Conservation (phyloP, 1,140 invertebrate species). For the Drosophila oshimai region DNA sequence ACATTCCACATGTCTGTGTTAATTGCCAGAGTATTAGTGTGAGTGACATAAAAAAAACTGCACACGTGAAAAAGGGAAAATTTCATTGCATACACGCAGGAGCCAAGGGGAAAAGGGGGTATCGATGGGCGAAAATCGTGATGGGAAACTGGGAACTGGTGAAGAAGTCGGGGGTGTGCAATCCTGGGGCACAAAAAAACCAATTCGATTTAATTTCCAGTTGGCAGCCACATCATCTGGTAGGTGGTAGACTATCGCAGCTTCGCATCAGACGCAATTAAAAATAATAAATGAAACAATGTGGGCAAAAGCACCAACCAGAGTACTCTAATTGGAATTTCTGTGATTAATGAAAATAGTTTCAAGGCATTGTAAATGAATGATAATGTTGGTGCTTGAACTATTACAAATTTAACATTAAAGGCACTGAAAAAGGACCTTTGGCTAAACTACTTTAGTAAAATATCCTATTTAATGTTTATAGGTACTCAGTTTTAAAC, state of each 20-base stretch:
- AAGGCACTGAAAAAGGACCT: too few species aligned
- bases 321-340: slow-evolving; percentile 10
- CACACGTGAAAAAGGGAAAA: slow-evolving; percentile 12
- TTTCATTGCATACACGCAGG: slow-evolving; percentile 35
- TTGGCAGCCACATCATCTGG: slow-evolving; percentile 45
- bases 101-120: not conserved
- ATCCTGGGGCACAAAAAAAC: slow-evolving; percentile 19
- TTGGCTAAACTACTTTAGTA: too few species aligned
- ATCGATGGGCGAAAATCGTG: not conserved
- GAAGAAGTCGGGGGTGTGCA: not conserved
- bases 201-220: slow-evolving; percentile 66
- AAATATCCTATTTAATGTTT: too few species aligned
- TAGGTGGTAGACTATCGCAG: slow-evolving; percentile 16
- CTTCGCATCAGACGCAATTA: slow-evolving; percentile 50
- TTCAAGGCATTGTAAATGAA: slow-evolving; percentile 3
- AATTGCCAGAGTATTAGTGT: slow-evolving; percentile 46
- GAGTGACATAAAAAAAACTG: slow-evolving; percentile 38
- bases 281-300: slow-evolving; percentile 48
- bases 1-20: slow-evolving; percentile 48
- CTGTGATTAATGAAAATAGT: slow-evolving; percentile 11
- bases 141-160: not conserved
- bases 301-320: not conserved
- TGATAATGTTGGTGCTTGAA: too few species aligned
- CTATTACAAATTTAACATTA: too few species aligned
- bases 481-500: too few species aligned